Evolutionary conservation across 2,797 vertebrate genomes (phyloP).

Genomic region (Enteromius afrohamiltoni): DNA sequence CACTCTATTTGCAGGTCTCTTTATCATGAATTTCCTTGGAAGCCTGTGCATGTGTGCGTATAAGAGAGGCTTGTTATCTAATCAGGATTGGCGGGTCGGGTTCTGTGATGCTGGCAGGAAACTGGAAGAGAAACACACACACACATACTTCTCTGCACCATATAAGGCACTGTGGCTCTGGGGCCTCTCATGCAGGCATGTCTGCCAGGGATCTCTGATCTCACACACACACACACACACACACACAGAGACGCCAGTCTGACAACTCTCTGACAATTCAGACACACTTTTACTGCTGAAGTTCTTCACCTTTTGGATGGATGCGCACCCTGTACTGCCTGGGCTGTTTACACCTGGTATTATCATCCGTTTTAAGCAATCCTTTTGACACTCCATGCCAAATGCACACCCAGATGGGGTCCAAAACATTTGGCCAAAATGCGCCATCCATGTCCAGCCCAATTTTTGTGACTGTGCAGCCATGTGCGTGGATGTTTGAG

Average conservation of each 20-base stretch:
- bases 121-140: conserved; percentile 62
- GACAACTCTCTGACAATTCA: conserved; percentile 9
- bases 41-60: conserved; percentile 51
- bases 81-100: conserved; percentile 78
- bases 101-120: conserved; percentile 71
- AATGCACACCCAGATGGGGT: conserved; percentile 6
- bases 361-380: conserved; percentile 1
- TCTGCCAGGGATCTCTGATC: conserved; percentile 53
- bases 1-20: conserved; percentile 28
- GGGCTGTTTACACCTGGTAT: conserved; percentile 13
- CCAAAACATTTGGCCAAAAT: not conserved
- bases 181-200: conserved; percentile 30
- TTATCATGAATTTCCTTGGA: conserved; percentile 34
- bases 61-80: conserved; percentile 76
- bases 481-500: not conserved
- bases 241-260: conserved; percentile 29
- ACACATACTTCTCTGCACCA: conserved; percentile 65
- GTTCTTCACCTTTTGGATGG: conserved; percentile 18
- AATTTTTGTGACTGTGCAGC: not conserved
- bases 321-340: conserved; percentile 4
- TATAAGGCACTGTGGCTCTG: conserved; percentile 65
- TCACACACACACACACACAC: not conserved
- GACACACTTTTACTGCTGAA: conserved; percentile 38
- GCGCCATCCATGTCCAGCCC: not conserved
- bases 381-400: not conserved